A percentile compares a stretch with the other conserved stretches of the same genome.
Conservation (phyloP, 2,113 vertebrate species). For the Mola mola region DNA sequence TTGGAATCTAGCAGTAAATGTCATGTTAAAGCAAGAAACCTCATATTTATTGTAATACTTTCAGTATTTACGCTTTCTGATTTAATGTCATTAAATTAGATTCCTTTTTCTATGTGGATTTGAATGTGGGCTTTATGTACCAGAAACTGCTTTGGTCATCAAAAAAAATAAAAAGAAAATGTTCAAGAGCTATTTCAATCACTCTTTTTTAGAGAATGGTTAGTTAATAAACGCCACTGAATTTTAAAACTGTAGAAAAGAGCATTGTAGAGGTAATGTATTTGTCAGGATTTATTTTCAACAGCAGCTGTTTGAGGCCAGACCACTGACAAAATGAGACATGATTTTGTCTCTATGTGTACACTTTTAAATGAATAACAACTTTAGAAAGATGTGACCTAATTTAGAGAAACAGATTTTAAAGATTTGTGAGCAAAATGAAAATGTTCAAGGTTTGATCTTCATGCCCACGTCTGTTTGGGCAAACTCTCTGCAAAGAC, state of each 20-base stretch:
- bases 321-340: background rate
- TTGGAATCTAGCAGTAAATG: no score
- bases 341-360: no score
- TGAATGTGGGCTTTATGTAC: slow-evolving; percentile 12
- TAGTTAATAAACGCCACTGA: background rate
- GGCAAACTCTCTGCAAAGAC: no score
- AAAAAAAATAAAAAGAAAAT: slow-evolving; percentile 33
- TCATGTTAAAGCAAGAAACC: no score
- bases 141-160: slow-evolving; percentile 17
- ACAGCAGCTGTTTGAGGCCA: background rate
- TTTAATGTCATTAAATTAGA: no score
- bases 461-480: no score
- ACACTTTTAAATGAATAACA: no score
- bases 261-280: background rate
- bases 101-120: no score
- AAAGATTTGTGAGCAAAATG: background rate
- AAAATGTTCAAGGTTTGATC: background rate
- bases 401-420: no score
- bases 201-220: slow-evolving; percentile 25
- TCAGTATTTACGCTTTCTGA: no score
- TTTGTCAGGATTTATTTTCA: background rate
- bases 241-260: slow-evolving; percentile 10
- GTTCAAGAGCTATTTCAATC: slow-evolving; percentile 29
- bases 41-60: no score
- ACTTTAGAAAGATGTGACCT: no score